A percentile compares a stretch with the other conserved stretches of the same genome.
Evolutionary conservation across 1,140 invertebrate species (phyloP).

Genomic region (Anastatus disparis): DNA sequence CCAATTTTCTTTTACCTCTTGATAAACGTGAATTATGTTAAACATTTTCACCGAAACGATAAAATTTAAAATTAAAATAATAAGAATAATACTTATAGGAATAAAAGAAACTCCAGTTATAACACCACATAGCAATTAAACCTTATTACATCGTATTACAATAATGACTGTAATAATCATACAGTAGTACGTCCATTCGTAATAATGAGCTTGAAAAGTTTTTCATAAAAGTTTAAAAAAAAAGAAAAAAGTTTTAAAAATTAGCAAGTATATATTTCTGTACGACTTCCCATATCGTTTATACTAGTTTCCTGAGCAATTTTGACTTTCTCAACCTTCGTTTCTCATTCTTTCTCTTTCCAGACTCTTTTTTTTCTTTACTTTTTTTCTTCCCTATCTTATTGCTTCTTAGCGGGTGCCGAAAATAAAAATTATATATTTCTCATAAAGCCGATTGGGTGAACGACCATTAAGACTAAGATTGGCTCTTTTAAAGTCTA

Average conservation of each 20-base stretch:
- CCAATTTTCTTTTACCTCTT: conserved; percentile 6
- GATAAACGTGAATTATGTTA: conserved; percentile 9
- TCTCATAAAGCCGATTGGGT: conserved; percentile 31
- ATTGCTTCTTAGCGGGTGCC: background rate
- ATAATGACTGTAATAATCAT: conserved; percentile 36
- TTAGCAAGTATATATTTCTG: conserved; percentile 28
- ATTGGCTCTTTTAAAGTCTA: background rate
- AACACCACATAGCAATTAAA: conserved; percentile 28
- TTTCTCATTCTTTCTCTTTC: background rate
- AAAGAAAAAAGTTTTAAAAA: too few relatives aligned
- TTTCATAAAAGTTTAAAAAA: too few relatives aligned
- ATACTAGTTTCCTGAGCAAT: conserved; percentile 21
- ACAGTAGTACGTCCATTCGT: conserved; percentile 21
- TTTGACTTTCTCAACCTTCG: background rate
- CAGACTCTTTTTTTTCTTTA: background rate
- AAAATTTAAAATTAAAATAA: conserved; percentile 24
- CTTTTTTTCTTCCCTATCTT: background rate
- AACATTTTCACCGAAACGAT: background rate
- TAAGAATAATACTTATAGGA: too few relatives aligned
- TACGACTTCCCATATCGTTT: conserved; percentile 2
- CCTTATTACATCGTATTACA: conserved; percentile 35
- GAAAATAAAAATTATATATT: conserved; percentile 32
- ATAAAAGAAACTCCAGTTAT: too few relatives aligned
- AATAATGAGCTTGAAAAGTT: too few relatives aligned
- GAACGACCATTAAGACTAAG: conserved; percentile 21